Evolutionary conservation across 2,797 vertebrate genomes (phyloP), one percentile per base, ranked within the genome.

Genomic region (Labroides dimidiatus): DNA sequence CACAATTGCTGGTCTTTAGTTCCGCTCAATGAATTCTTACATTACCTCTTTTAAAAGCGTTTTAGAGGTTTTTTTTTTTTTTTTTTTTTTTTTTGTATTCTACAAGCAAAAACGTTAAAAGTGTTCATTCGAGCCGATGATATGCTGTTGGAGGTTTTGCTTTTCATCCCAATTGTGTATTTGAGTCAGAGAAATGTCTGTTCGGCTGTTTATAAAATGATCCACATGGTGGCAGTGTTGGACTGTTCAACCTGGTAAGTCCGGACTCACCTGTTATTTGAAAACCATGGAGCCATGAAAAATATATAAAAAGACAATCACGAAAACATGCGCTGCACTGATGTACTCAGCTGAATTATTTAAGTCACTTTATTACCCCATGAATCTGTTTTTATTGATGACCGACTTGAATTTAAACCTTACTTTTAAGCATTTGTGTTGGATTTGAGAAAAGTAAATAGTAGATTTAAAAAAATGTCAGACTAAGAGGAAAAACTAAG

Each of bases 151-250:
- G 1, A 11, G 13, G 14, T 6, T 1, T 12, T 23, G 24, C 3
- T 13, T 9, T 6, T 6, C 4, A 33, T 15, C 21, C 2, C 4
- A 2, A 10, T n/a, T 16, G 21, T 11, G 13, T 7, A 21, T 17
- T 4, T 36, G 7, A 41, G 3, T 42, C 12, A 0, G 10, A 15
- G 17, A 43, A 14, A n/a, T 8, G 30, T 60, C 0, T 16, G n/a
- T 58, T 81, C 47, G 15, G 15, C 14, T 1, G 30, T 33, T 33
- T 33, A 33, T 7, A 33, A 4, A 19, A 64, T 21, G 70, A 16
- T 47, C 84, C 89, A 0, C 5, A 16, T 47, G 82, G 66, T 79
- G 86, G 77, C 80, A 81, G 85, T 78, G 73, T 83, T 69, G 41
- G 13, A 52, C 72, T 41, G 12, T 42, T 53, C 2, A 45, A n/a